Evolutionary conservation across 2,113 vertebrate species (phyloP).

Genomic region (Chloropsis cyanopogon): DNA sequence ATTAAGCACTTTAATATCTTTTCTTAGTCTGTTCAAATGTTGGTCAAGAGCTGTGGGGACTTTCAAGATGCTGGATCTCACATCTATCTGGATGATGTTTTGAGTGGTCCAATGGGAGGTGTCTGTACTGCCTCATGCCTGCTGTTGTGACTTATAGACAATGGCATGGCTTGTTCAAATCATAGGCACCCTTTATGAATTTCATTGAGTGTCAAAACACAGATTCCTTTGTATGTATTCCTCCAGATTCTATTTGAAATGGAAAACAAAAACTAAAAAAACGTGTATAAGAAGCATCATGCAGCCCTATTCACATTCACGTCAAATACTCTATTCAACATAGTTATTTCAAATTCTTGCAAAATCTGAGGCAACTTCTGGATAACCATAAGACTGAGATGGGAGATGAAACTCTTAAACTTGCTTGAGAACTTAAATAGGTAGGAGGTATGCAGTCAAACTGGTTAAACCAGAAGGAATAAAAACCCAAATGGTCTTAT

Average conservation of each 20-base stretch:
- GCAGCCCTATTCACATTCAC: not conserved
- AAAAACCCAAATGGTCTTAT: constrained; percentile 1
- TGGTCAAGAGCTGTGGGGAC: not conserved
- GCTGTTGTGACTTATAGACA: not conserved
- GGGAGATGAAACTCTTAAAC: constrained; percentile 9
- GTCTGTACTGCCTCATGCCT: not conserved
- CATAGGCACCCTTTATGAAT: not conserved
- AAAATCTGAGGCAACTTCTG: constrained; percentile 28
- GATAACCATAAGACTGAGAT: constrained; percentile 30
- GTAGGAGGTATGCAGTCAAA: not conserved
- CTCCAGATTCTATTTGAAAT: not conserved
- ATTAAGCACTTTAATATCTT: not conserved
- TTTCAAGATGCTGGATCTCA: not conserved
- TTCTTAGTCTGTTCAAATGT: not conserved
- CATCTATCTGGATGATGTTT: not conserved
- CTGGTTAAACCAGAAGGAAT: constrained; percentile 30
- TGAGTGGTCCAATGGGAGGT: not conserved
- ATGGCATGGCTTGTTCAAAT: not conserved
- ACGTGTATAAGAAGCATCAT: not conserved
- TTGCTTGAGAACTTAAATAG: constrained; percentile 13
- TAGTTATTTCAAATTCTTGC: constrained; percentile 32
- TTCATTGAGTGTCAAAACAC: not conserved
- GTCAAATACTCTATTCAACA: not conserved
- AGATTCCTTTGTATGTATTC: not conserved
- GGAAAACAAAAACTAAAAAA: not conserved